Evolutionary conservation across 2,113 vertebrate genomes (phyloP), one percentile per base, ranked within the genome.

Genomic region (Ellobius talpinus): DNA sequence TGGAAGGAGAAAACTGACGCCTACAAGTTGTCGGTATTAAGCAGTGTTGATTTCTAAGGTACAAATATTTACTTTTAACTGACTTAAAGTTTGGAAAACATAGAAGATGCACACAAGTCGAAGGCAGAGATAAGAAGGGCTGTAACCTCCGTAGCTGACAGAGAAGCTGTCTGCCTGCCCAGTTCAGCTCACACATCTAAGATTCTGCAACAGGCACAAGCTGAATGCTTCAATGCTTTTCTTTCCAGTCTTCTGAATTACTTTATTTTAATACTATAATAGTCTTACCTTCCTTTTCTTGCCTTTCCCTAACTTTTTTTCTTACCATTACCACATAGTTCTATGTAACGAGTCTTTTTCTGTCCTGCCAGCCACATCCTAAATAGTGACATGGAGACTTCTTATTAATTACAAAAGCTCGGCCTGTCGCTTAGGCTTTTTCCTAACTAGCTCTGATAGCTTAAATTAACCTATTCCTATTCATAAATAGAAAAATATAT

Each of bases 221-320:
- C 13, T 65, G n/a, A 90, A 65, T 16, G 19, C 14, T 82, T 24
- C 13, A 12, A 81, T 92, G 14, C n/a, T 87, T 91, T 90, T 93
- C 77, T 95, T 86, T 63, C 72, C 16, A 61, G 45, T 76, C 39
- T 63, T 81, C 77, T 77, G 88, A 90, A 90, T 70, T 11, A 77
- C 70, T 73, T 95, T 11, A 77, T 65, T 73, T 95, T 89, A 87
- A 93, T 76, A 11, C 31, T 91, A 24, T 47, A 36, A n/a, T 7
- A 29, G 1, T 14, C n/a, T 47, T 92, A 58, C 0, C 33, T 36
- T 93, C 42, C 58, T 92, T 79, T 47, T 65, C 33, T 58, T 78
- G n/a, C 8, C 17, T 58, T 73, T 68, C 72, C 84, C 66, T 14
- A 89, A 81, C 76, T 87, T 58, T 29, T 92, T 72, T 87, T 66